phyloP scores from a whole-genome alignment of 2,113 vertebrate species.

The Xiphophorus hellerii region DNA sequence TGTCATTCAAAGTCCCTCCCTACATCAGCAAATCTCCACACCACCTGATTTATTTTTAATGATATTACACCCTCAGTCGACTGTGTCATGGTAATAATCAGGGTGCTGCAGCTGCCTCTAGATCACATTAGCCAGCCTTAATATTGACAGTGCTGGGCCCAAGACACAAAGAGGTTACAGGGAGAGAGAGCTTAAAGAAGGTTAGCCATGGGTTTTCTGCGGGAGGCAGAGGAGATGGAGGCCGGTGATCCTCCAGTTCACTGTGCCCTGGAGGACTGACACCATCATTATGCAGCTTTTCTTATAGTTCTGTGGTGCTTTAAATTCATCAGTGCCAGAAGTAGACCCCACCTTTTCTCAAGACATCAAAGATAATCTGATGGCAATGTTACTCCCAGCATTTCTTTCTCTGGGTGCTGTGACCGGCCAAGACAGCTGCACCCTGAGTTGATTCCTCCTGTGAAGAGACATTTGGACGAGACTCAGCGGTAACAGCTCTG shows the following conservation, averaged over 20 bases:
- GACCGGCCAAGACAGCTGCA: constrained; percentile 52
- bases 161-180: constrained; percentile 79
- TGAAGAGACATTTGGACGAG: constrained; percentile 36
- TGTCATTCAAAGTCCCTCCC: constrained; percentile 76
- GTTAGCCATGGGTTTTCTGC: constrained; percentile 78
- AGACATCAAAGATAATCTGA: constrained; percentile 70
- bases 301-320: constrained; percentile 61
- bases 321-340: constrained; percentile 65
- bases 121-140: constrained; percentile 87
- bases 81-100: constrained; percentile 87
- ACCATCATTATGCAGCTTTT: constrained; percentile 76
- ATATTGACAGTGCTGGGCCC: constrained; percentile 81
- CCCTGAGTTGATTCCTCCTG: constrained; percentile 42
- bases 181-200: constrained; percentile 78
- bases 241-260: constrained; percentile 76
- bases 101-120: constrained; percentile 85
- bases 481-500: constrained; percentile 10
- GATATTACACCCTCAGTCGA: constrained; percentile 83
- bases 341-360: constrained; percentile 55
- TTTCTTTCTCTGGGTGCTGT: constrained; percentile 45
- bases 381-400: constrained; percentile 75
- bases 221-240: constrained; percentile 75
- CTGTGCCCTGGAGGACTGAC: constrained; percentile 82
- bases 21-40: constrained; percentile 82
- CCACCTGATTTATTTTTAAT: constrained; percentile 89